Base-by-base conservation (phyloP, 2,797 vertebrate species). In the Yasuhikotakia modesta region DNA sequence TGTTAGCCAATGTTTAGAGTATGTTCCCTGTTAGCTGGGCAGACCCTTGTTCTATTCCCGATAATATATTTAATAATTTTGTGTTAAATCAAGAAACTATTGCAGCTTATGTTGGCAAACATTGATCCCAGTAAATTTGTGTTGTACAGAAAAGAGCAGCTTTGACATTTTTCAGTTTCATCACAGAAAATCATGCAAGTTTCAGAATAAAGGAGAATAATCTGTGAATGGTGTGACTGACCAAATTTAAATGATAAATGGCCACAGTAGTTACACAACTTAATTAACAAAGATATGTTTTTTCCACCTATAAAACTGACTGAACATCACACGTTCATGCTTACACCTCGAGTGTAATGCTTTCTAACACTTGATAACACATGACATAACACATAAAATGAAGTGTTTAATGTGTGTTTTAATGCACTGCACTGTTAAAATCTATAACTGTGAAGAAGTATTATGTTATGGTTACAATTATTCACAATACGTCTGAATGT, bases 281-380 rank as follows among this genome's bases (percentile, higher is more conserved):
- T 6, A 52, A 7, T 52, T 52, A n/a, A 13, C 11, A 27, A 48
- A 48, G 17, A n/a, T n/a, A n/a, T 52, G 14, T 24, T 58, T 58
- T 27, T 13, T 13, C 13, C 22, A 58, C 22, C 24, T 58, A 22
- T 24, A 57, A 58, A 27, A 58, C 27, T 30, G 24, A 14, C 7
- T 60, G 14, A 30, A 60, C 14, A 30, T 60, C 22, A 30, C 24
- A 30, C 57, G 27, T 27, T 24, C 19, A 14, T 13, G 24, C 24
- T 60, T 30, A 30, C 57, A 60, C 57, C 57, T 60, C 57, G 14
- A 17, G 57, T 60, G 57, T 30, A 57, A 30, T 60, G 57, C 57
- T 30, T 60, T 30, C 55, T 58, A 57, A 5, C 55, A 57, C 55
- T 24, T 57, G 11, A 14, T 24, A 57, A 57, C 57, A 30, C 24